Evolutionary conservation across 2,888 invertebrate genomes (phyloP), one percentile per base, ranked within the genome.

Genomic region (Sisyra terminalis): DNA sequence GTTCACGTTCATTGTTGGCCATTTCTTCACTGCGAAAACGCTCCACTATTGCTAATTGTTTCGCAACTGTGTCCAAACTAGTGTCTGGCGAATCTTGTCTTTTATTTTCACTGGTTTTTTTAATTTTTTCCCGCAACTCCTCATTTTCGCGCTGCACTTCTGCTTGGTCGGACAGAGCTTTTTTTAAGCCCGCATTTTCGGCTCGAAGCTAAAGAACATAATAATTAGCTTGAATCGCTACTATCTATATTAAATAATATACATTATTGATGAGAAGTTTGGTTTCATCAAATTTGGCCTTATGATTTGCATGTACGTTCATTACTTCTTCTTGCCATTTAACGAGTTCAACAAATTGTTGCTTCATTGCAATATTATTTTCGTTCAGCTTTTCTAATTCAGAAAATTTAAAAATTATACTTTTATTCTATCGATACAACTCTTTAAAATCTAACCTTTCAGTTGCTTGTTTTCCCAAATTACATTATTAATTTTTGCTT

Each of bases 341-440:
- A 0, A 69, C 65, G 31, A 81, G 66, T 39, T 70, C 64, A 29
- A 69, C 60, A 49, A 76, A 74, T 56, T 79, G 78, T 37, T 74
- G 68, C 51, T 75, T 78, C 71, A 79, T 73, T 0, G 73, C 71
- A 36, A 70, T 61, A 50, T 78, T 80, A 53, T 78, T 80, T 50
- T 76, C 71, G 14, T 68, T 66, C 30, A 81, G 56, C 0, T 75
- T 75, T 49, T 77, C 77, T 54, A 69, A 68, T 30, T 29, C 29
- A 29, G 9, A 29, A 37, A 36, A 13, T 15, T 10, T 16, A 36
- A 36, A 14, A 2, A 17, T 14, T 3, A 2, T 24, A 16, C 10
- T 39, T 24, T 5, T 11, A 24, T 3, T 3, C 10, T 2, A 8
- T 24, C 2, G 4, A 13, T 7, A 39, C 24, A 39, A 35, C 9